phyloP scores from a whole-genome alignment of 1,140 invertebrate species.

The Zophobas morio region DNA sequence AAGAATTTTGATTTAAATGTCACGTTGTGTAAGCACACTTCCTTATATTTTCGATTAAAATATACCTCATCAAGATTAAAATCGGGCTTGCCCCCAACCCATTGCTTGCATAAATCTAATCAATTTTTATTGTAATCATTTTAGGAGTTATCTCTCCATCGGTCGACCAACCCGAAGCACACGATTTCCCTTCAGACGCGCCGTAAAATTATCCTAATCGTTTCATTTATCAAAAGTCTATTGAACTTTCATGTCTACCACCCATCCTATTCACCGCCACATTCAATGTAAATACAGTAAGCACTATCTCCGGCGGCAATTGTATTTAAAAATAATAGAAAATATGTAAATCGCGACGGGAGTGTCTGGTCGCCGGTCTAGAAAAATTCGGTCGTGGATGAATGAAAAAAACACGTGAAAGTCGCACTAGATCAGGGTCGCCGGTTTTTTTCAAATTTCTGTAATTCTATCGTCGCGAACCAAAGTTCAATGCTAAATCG shows the following conservation, averaged over 20 bases:
- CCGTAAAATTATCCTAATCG: constrained; percentile 9
- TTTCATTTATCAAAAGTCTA: constrained; percentile 25
- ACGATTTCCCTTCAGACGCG: background rate
- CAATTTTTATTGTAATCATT: no score
- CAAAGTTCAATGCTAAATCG: constrained; percentile 1
- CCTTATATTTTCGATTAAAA: no score
- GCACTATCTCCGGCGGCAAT: constrained; percentile 26
- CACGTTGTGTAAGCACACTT: no score
- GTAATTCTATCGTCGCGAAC: constrained; percentile 6
- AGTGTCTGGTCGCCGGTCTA: constrained; percentile 9
- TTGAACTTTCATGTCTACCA: constrained; percentile 25
- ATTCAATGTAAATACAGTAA: constrained; percentile 36
- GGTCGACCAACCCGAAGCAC: no score
- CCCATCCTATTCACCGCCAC: constrained; percentile 14
- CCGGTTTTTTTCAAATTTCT: constrained; percentile 13
- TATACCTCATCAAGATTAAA: no score
- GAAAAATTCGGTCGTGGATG: constrained; percentile 9
- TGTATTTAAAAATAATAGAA: constrained; percentile 39
- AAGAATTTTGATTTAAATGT: no score
- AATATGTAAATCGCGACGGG: constrained; percentile 22
- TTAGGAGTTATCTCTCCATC: no score
- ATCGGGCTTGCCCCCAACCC: no score
- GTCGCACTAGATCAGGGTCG: constrained; percentile 35
- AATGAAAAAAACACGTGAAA: constrained; percentile 27
- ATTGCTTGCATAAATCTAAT: no score